Evolutionary conservation across 2,888 invertebrate genomes (phyloP).

Genomic region (Anorthoa munda): DNA sequence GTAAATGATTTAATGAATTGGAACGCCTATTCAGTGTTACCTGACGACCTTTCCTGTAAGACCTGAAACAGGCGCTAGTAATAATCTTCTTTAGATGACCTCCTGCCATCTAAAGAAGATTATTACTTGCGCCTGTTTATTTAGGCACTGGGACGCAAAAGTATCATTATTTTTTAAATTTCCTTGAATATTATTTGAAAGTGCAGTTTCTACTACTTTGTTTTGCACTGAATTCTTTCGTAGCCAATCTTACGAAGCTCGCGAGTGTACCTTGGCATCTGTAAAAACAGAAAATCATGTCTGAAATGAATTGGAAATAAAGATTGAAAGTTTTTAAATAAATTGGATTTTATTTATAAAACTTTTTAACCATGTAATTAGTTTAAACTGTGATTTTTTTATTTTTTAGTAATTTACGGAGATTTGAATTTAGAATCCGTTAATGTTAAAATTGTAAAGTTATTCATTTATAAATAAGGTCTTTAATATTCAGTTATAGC

Average conservation of each 20-base stretch:
- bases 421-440: too few species aligned
- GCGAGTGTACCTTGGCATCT: neutral
- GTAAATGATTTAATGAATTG: conserved; percentile 1
- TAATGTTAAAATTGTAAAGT: too few species aligned
- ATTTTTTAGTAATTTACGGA: too few species aligned
- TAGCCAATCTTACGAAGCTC: neutral
- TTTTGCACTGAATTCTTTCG: neutral
- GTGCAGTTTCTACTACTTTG: neutral
- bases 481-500: neutral
- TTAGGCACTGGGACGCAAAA: too few species aligned
- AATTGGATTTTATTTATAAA: neutral
- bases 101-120: too few species aligned
- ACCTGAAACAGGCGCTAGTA: neutral
- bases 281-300: conserved; percentile 1
- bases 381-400: too few species aligned
- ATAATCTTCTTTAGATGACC: too few species aligned
- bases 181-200: neutral
- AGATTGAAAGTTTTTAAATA: neutral
- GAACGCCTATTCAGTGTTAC: conserved; percentile 15
- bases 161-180: too few species aligned
- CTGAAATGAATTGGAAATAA: neutral
- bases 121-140: too few species aligned
- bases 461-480: too few species aligned
- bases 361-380: too few species aligned
- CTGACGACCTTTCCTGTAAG: neutral